Evolutionary conservation across 2,888 invertebrate species (phyloP), one percentile per base, ranked within the genome.

Genomic region (Phytoseiulus persimilis): DNA sequence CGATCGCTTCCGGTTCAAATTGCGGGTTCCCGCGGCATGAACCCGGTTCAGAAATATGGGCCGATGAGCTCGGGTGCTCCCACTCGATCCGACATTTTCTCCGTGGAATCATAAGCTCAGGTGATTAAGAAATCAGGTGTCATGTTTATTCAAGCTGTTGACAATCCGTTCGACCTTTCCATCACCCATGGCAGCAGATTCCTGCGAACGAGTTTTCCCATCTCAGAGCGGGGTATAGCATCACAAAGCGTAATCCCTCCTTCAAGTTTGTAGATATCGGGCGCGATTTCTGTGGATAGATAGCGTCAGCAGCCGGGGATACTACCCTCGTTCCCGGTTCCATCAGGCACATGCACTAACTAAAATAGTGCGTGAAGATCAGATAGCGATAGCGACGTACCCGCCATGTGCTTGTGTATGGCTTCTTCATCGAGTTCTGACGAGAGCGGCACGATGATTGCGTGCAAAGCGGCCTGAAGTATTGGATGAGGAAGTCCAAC

Each of bases 181-280:
- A 87, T 32, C 28, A 87, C 87, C 87, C 33, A 87, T 32, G 28
- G 32, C 9, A 87, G 28, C n/a, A 87, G 87, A 32, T 31, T 87
- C 45, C 33, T n/a, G 31, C 87, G 32, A 23, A 87, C 45, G 5
- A 87, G 33, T 87, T 87, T 87, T 6, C 87, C 87, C 18, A 33
- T 87, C 28, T 23, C n/a, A 18, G 87, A 39, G 11, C 87, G 87
- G 1, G 87, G 87, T 18, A 87, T 45, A 6, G 32, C 33, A 9
- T 87, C 87, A 18, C 87, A 33, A n/a, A 87, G 28, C 6, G 33
- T 87, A 6, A 31, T 87, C 11, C 87, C 87, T 31, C 33, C 87
- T 31, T 87, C 87, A 6, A 87, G 45, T 45, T 87, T 87, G 33
- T 87, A 87, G 45, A 87, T 87, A 23, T 87, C 32, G n/a, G 87